These are phyloP conservation scores for Parnassius smintheus DNA, from an alignment of 2,888 invertebrate genomes.

Conservation along the genomic window DNA sequence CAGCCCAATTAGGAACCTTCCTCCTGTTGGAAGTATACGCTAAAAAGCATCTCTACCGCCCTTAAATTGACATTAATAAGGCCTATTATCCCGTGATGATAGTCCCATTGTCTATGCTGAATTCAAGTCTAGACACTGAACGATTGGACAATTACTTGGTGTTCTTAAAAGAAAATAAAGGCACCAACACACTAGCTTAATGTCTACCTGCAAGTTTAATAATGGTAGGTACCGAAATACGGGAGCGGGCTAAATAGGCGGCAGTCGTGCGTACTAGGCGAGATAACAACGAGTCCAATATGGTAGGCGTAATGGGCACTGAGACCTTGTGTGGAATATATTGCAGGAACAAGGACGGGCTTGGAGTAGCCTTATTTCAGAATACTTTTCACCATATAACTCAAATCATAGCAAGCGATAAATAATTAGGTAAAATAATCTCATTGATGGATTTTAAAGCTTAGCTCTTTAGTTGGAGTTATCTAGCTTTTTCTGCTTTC, in stretches of 20 bases:
- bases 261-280: slow-evolving; percentile 50
- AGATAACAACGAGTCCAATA: slow-evolving; percentile 61
- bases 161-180: slow-evolving; percentile 18
- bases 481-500: no score
- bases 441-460: no score
- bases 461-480: no score
- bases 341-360: slow-evolving; percentile 34
- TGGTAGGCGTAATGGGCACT: slow-evolving; percentile 61
- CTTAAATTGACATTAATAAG: no score
- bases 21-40: no score
- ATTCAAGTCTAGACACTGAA: slow-evolving; percentile 4
- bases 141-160: slow-evolving; percentile 8
- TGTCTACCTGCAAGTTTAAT: slow-evolving; percentile 7
- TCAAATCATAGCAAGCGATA: no score
- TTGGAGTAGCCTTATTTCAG: slow-evolving; percentile 31
- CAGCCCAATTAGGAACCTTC: no score
- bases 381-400: no score
- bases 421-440: no score
- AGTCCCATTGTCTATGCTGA: neutral
- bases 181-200: slow-evolving; percentile 9
- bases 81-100: neutral
- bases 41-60: no score
- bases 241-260: slow-evolving; percentile 22
- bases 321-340: slow-evolving; percentile 60
- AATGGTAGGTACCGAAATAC: slow-evolving; percentile 21